These are phyloP conservation scores for Uria lomvia DNA, from an alignment of 2,113 vertebrate genomes.

Conservation along the genomic window DNA sequence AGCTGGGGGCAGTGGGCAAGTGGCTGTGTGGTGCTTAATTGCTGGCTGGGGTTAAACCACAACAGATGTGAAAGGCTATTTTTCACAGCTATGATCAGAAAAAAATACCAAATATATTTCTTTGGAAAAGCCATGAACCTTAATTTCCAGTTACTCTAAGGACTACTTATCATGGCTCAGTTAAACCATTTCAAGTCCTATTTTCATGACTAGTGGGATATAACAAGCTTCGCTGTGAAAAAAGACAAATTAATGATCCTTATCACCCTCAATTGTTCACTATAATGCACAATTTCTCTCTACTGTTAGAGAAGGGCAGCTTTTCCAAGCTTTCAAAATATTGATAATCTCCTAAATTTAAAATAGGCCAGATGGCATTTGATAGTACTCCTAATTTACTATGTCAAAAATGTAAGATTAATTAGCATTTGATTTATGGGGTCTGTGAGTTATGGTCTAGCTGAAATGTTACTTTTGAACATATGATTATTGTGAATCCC, in stretches of 20 bases:
- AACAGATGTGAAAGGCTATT: neutral
- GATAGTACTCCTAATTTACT: neutral
- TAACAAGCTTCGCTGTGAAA: neutral
- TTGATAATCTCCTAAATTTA: neutral
- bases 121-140: neutral
- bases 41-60: neutral
- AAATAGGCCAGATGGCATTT: neutral
- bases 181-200: neutral
- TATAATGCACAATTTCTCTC: neutral
- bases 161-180: neutral
- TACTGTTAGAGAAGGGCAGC: neutral
- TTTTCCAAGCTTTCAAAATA: neutral
- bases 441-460: neutral
- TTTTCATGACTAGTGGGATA: neutral
- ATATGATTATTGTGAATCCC: neutral
- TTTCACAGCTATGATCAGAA: neutral
- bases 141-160: neutral
- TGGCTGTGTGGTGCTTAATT: neutral
- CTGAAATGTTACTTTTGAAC: neutral
- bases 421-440: neutral
- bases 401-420: neutral
- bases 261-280: neutral
- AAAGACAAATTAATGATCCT: neutral
- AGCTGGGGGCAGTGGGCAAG: neutral
- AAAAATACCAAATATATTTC: neutral